Evolutionary conservation across 2,888 invertebrate species (phyloP), one percentile per base, ranked within the genome.

Genomic region (Ashinkailepas kermadecensis): DNA sequence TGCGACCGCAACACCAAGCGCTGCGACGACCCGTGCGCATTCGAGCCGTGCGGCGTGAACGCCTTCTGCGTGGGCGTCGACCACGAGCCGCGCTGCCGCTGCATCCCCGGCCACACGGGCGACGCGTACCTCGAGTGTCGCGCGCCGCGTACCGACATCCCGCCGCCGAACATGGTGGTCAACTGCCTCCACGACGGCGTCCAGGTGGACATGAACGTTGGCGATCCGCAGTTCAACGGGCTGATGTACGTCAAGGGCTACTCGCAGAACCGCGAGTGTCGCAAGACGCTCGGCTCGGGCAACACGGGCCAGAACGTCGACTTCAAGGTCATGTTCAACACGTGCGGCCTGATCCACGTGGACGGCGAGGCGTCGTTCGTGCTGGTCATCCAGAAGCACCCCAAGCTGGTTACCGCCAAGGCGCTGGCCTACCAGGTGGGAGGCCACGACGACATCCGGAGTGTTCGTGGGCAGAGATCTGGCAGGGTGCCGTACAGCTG

Each of bases 401-500:
- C 96, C 0, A 95, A 95, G 89, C 90, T 98, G 81, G 93, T 97
- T 81, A 98, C 97, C 0, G 95, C 94, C 87, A 94, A 95, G 86
- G 96, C 97, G 10, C 95, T 96, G 88, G 97, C 97, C 1, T 98
- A 97, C 89, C 95, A 97, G 88, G 95, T 98, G 84, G 95, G 23
- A 23, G 12, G 67, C 25, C 7, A 12, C 39, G 39, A 39, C 39
- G 39, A 39, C 39, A 39, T 4, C 39, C 39, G 39, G 39, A 1
- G 39, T 39, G 39, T 39, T 39, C 39, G 39, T 39, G 39, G 39
- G 39, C 39, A 39, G 39, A 4, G 39, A 39, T 39, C 39, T 39
- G 39, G 39, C 39, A 39, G 1, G 39, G 39, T 3, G 39, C 39
- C 4, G 39, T 39, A 4, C 4, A 39, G 1, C 2, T 39, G 39